These are phyloP conservation scores for Gambusia affinis DNA, from an alignment of 2,113 vertebrate species.

Conservation along the genomic window DNA sequence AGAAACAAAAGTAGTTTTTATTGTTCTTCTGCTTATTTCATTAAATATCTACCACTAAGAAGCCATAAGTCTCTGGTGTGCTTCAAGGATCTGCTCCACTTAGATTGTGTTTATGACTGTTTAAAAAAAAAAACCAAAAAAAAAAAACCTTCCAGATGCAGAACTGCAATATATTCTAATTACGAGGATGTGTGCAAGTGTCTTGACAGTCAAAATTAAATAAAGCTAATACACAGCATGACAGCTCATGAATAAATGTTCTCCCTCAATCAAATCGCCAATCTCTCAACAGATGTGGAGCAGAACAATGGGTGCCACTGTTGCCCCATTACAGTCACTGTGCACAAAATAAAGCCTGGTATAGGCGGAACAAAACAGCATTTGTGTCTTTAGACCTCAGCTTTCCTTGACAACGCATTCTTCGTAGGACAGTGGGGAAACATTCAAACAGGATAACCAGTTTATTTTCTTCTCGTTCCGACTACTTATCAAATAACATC, in stretches of 20 bases:
- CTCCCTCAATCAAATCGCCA: slow-evolving; percentile 40
- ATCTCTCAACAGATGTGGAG: slow-evolving; percentile 49
- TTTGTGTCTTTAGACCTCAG: slow-evolving; percentile 71
- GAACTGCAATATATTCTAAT: slow-evolving; percentile 28
- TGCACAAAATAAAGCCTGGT: slow-evolving; percentile 44
- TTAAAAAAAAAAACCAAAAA: neutral
- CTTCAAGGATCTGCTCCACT: slow-evolving; percentile 8
- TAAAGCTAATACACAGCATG: slow-evolving; percentile 32
- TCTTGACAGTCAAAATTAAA: slow-evolving; percentile 27
- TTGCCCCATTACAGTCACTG: slow-evolving; percentile 40
- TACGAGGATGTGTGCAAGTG: slow-evolving; percentile 11
- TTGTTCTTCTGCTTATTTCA: slow-evolving; percentile 27
- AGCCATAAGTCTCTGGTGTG: slow-evolving; percentile 5
- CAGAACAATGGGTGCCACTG: slow-evolving; percentile 64
- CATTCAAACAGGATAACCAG: slow-evolving; percentile 51
- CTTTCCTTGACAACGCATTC: slow-evolving; percentile 72
- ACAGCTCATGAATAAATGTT: slow-evolving; percentile 57
- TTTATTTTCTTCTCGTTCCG: slow-evolving; percentile 56
- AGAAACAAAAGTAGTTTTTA: slow-evolving; percentile 39
- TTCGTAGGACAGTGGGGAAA: slow-evolving; percentile 58
- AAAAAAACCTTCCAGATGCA: slow-evolving; percentile 6
- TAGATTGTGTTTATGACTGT: slow-evolving; percentile 1
- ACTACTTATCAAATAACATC: slow-evolving; percentile 55
- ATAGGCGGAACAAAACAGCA: slow-evolving; percentile 65
- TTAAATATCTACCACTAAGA: slow-evolving; percentile 39